A percentile compares a stretch with the other conserved stretches of the same genome.
Conservation (phyloP, 2,797 vertebrate species). For the Ctenopoma kingsleyae region DNA sequence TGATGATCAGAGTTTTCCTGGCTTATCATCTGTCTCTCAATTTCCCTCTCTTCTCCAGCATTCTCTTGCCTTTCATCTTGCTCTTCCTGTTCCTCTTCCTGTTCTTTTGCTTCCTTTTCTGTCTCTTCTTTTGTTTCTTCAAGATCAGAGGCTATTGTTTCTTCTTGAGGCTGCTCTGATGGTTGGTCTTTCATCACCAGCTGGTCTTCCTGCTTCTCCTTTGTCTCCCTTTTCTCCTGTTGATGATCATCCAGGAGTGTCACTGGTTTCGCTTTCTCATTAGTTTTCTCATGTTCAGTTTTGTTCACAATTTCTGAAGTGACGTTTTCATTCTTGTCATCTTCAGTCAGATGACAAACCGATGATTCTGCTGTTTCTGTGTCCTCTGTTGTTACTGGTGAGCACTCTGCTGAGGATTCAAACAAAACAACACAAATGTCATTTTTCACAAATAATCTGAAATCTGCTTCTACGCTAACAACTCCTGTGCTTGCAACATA, state of each 20-base stretch:
- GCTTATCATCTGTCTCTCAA: slow-evolving; percentile 66
- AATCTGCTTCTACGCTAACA: neutral
- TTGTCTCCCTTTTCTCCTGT: slow-evolving; percentile 71
- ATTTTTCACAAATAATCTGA: slow-evolving; percentile 1
- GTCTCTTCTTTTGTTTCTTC: slow-evolving; percentile 55
- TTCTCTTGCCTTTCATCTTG: slow-evolving; percentile 31
- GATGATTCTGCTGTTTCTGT: slow-evolving; percentile 25
- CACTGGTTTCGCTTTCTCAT: slow-evolving; percentile 39
- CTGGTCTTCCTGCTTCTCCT: slow-evolving; percentile 50
- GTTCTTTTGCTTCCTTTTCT: slow-evolving; percentile 25
- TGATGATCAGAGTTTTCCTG: slow-evolving; percentile 87
- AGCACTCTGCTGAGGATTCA: slow-evolving; percentile 57
- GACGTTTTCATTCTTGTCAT: slow-evolving; percentile 80
- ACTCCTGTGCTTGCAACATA: neutral
- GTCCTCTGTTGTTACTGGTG: slow-evolving; percentile 50
- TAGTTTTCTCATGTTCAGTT: slow-evolving; percentile 45
- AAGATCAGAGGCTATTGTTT: slow-evolving; percentile 22
- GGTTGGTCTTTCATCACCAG: slow-evolving; percentile 44
- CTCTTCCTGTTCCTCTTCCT: slow-evolving; percentile 51
- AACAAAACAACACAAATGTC: neutral
- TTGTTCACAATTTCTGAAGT: slow-evolving; percentile 74
- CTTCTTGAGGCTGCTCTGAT: slow-evolving; percentile 49
- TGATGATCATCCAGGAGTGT: slow-evolving; percentile 59
- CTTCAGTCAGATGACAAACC: slow-evolving; percentile 22
- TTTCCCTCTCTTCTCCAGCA: slow-evolving; percentile 46